Base-by-base conservation (phyloP, 2,797 vertebrate species). In the Pyrrhura leucotis region DNA sequence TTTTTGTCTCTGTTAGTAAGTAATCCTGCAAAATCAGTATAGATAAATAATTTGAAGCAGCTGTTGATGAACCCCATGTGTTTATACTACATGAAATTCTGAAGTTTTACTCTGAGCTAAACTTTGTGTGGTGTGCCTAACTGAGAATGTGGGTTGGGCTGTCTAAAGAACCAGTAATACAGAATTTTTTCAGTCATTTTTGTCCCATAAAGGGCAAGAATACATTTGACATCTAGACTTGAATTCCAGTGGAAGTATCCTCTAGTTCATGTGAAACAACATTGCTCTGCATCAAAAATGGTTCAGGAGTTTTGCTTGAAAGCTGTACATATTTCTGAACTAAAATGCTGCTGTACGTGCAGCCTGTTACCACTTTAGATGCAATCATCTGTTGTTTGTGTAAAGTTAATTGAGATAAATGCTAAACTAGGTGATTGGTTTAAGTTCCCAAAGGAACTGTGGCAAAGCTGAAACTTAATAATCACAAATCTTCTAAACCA, bases 271-370 rank as follows among this genome's bases (percentile, higher is more conserved):
- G 16, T 22, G 45, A 47, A 69, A 13, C 15, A 42, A 26, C 12
- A 3, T 40, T 29, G 31, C 16, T 69, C 31, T 50, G 13, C 9
- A 8, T 35, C 29, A 51, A 47, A 69, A 74, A 31, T 3, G 4
- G 33, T 12, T 14, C 33, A n/a, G 65, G 63, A 66, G 40, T 23
- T 59, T n/a, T 26, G 7, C 28, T 39, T 33, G 39, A 39, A 77
- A 35, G 29, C 42, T n/a, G 33, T 51, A 26, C 5, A 23, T 7
- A 3, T 31, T 45, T 51, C 45, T 62, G 76, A 61, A 21, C 22
- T 3, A 7, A 50, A 77, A 17, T 4, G 19, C 25, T 35, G 40
- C 19, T 29, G 1, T 9, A 5, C 1, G 33, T 11, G 21, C n/a
- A 76, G 45, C 7, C 47, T 45, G 35, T 9, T 47, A 39, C 26